A percentile compares a stretch with the other conserved stretches of the same genome.
phyloP scores from a whole-genome alignment of 2,888 invertebrate species.

The Lymantria monacha region DNA sequence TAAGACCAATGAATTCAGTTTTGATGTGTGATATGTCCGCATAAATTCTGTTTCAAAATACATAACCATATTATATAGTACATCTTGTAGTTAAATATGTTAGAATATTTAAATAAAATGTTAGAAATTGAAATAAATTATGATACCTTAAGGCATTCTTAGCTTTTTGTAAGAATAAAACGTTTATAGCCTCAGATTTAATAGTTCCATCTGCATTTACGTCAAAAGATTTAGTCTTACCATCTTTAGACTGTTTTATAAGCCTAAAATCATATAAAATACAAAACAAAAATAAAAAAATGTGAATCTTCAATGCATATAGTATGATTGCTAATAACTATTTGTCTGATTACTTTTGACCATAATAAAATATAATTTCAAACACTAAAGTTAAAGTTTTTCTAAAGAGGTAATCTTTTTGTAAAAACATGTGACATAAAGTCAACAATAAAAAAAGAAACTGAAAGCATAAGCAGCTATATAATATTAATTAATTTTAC shows the following conservation, averaged over 20 bases:
- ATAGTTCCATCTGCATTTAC: slow-evolving; percentile 86
- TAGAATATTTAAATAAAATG: neutral
- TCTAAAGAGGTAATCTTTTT: too few species aligned
- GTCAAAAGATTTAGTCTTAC: slow-evolving; percentile 93
- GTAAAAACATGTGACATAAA: too few species aligned
- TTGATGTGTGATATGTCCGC: slow-evolving; percentile 86
- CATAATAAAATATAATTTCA: too few species aligned
- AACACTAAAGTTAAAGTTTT: too few species aligned
- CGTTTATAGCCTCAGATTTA: slow-evolving; percentile 86
- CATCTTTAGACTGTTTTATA: slow-evolving; percentile 85
- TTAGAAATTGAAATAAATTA: neutral
- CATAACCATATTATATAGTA: neutral
- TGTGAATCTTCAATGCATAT: too few species aligned
- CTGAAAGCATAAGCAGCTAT: too few species aligned
- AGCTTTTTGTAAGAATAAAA: slow-evolving; percentile 85
- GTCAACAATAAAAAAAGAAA: too few species aligned
- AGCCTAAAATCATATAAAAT: slow-evolving; percentile 26
- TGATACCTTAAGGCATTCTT: slow-evolving; percentile 76
- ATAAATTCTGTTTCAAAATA: slow-evolving; percentile 66
- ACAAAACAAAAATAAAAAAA: too few species aligned
- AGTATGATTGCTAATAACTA: too few species aligned
- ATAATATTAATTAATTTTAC: too few species aligned
- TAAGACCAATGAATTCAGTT: slow-evolving; percentile 78
- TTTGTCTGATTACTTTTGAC: too few species aligned
- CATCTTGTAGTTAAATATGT: neutral